Evolutionary conservation across 2,888 invertebrate species (phyloP), one percentile per base, ranked within the genome.

Genomic region (Athrips mouffetella): DNA sequence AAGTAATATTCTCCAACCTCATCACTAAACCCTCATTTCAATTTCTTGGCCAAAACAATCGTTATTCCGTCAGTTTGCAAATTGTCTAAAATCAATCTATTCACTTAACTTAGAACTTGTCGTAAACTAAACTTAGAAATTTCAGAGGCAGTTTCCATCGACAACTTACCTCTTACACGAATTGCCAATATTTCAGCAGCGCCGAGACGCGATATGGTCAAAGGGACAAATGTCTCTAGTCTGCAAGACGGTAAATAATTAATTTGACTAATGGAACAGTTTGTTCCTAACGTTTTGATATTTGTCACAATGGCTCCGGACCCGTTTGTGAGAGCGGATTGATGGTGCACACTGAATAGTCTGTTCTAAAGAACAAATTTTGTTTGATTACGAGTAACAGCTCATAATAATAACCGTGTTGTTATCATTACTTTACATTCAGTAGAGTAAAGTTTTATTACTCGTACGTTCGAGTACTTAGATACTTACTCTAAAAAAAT

Each of bases 201-300:
- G 42, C 16, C 27, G 21, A 30, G 49, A 52, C 62, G 58, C 62
- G 62, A 61, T 64, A 69, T 75, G 83, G 86, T 84, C 85, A 84
- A 84, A 83, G 76, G 71, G 73, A 76, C 80, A 75, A 80, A 79
- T 76, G 65, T 61, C 60, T 71, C 53, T 58, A 62, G 68, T 67
- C 73, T 68, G 67, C 66, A 57, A 70, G 73, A 80, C 66, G 79
- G 76, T 83, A 76, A 85, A 86, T 88, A 84, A 88, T 88, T 87
- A 86, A 88, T 86, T 81, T 80, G 72, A 74, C 80, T 86, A 88
- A 88, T 88, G 82, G 84, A 73, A 77, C 75, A 75, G 78, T 83
- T 83, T 77, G 76, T 68, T 66, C 57, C 63, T 66, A 68, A 74
- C 73, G 71, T 69, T 70, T 69, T 74, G 75, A 73, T 76, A 81